Evolutionary conservation across 2,113 vertebrate species (phyloP).

Genomic region (Tetraodon nigroviridis): DNA sequence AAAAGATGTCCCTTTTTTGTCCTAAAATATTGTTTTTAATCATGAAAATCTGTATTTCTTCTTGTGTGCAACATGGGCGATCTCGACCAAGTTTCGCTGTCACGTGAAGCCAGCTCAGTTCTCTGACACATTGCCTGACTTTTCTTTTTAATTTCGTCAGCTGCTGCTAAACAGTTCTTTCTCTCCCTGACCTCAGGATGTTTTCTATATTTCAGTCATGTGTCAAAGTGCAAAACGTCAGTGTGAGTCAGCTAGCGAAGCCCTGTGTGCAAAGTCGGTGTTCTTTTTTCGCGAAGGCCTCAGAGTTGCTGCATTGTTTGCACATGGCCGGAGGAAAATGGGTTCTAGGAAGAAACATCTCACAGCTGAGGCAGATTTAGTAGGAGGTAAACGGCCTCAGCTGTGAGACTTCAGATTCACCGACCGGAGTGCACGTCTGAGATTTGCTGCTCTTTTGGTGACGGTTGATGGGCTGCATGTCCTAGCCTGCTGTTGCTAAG

Average conservation of each 20-base stretch:
- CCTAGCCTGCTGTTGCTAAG: constrained; percentile 48
- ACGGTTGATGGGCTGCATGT: constrained; percentile 46
- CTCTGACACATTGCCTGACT: constrained; percentile 32
- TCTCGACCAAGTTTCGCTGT: constrained; percentile 31
- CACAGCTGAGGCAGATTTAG: constrained; percentile 10
- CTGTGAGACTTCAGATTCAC: constrained; percentile 42
- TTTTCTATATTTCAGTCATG: not conserved
- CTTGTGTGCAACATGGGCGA: constrained; percentile 3
- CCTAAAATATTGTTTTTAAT: constrained; percentile 7
- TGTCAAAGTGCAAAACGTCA: not conserved
- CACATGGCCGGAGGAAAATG: constrained; percentile 2
- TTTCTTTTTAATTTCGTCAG: constrained; percentile 37
- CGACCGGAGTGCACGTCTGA: constrained; percentile 25
- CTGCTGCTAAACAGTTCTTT: constrained; percentile 12
- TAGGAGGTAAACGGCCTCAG: constrained; percentile 31
- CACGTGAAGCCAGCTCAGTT: constrained; percentile 31
- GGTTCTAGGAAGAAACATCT: constrained; percentile 14
- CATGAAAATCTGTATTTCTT: constrained; percentile 1
- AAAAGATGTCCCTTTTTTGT: not conserved
- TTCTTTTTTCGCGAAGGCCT: constrained; percentile 2
- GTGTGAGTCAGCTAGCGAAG: not conserved
- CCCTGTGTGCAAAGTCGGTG: too few relatives aligned
- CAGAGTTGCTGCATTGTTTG: not conserved
- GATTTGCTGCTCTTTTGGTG: constrained; percentile 28
- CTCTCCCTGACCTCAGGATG: not conserved